Evolutionary conservation across 2,888 invertebrate genomes (phyloP).

Genomic region (Sympetrum striolatum): DNA sequence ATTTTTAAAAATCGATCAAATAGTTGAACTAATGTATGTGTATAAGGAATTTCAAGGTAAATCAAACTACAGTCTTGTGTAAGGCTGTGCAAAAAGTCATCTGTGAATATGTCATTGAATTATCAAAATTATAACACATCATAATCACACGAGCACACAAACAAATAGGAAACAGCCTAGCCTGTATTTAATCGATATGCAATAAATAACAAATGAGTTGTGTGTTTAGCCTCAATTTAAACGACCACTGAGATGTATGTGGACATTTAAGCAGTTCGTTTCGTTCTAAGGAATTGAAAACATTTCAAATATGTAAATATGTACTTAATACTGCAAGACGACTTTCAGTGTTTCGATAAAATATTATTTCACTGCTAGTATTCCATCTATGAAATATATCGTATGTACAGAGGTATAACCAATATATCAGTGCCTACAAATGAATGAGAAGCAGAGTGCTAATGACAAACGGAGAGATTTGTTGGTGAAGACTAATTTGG

Average conservation of each 20-base stretch:
- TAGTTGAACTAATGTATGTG: not conserved
- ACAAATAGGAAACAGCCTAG: not conserved
- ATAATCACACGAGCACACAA: not conserved
- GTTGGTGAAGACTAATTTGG: slow-evolving; percentile 4
- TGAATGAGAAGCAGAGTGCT: not conserved
- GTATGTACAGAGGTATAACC: not conserved
- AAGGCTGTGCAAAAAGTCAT: slow-evolving; percentile 33
- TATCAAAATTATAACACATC: not conserved
- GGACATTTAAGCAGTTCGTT: slow-evolving; percentile 19
- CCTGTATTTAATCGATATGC: not conserved
- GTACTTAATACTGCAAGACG: not conserved
- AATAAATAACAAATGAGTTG: slow-evolving; percentile 23
- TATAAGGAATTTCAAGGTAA: slow-evolving; percentile 29
- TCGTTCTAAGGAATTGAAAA: not conserved
- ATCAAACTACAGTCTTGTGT: slow-evolving; percentile 11
- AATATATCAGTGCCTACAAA: slow-evolving; percentile 33
- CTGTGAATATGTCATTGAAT: slow-evolving; percentile 36
- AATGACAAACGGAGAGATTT: slow-evolving; percentile 10
- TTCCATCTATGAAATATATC: slow-evolving; percentile 16
- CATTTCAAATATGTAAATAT: slow-evolving; percentile 18
- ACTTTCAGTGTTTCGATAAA: not conserved
- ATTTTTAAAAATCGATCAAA: slow-evolving; percentile 18
- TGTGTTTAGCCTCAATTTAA: slow-evolving; percentile 25
- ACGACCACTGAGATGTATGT: slow-evolving; percentile 2
- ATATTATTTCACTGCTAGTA: not conserved